These are phyloP conservation scores for Leptarthrus brevirostris DNA, from an alignment of 2,888 invertebrate genomes.

Conservation along the genomic window DNA sequence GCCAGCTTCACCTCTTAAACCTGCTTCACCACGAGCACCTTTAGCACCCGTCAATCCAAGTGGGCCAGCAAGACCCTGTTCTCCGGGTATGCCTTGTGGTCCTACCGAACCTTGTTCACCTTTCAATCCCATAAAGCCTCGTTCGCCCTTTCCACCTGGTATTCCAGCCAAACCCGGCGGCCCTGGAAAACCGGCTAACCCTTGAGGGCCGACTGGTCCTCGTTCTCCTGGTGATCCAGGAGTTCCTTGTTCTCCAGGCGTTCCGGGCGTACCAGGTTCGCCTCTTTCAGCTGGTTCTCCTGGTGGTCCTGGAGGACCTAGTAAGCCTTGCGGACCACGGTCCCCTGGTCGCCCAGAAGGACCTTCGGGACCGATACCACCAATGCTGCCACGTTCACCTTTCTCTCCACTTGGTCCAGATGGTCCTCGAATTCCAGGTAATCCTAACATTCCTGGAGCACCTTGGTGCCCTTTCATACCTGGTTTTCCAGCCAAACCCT, in stretches of 20 bases:
- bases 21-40: slow-evolving; percentile 80
- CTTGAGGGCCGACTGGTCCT: slow-evolving; percentile 78
- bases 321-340: slow-evolving; percentile 80
- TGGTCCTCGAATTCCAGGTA: slow-evolving; percentile 76
- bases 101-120: slow-evolving; percentile 81
- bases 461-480: slow-evolving; percentile 86
- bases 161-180: slow-evolving; percentile 76
- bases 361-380: slow-evolving; percentile 81
- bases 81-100: slow-evolving; percentile 64
- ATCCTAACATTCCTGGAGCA: slow-evolving; percentile 82
- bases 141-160: slow-evolving; percentile 79
- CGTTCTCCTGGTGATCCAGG: slow-evolving; percentile 79
- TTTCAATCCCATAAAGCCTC: slow-evolving; percentile 77
- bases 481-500: slow-evolving; percentile 72
- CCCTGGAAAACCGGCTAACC: slow-evolving; percentile 77
- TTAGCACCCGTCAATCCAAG: slow-evolving; percentile 76
- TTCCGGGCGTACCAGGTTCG: slow-evolving; percentile 79
- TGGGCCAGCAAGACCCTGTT: slow-evolving; percentile 66
- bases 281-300: slow-evolving; percentile 86
- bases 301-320: slow-evolving; percentile 80
- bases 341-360: slow-evolving; percentile 77
- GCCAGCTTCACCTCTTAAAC: slow-evolving; percentile 80
- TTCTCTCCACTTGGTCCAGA: slow-evolving; percentile 74
- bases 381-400: slow-evolving; percentile 74
- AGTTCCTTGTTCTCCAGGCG: slow-evolving; percentile 79